These are phyloP conservation scores for Electrona antarctica DNA, from an alignment of 2,113 vertebrate species.

Conservation along the genomic window DNA sequence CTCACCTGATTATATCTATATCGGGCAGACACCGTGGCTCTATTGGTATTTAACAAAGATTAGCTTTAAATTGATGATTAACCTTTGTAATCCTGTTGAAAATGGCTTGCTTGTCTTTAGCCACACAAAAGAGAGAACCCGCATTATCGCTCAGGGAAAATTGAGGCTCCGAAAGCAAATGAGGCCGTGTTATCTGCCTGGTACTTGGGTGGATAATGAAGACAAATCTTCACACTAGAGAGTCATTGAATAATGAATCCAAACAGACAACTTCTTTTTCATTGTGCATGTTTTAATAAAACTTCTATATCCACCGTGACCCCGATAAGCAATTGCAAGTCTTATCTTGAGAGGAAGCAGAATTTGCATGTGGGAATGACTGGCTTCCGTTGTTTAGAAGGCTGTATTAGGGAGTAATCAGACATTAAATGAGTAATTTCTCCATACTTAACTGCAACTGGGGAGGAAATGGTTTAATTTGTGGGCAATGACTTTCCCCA, in stretches of 20 bases:
- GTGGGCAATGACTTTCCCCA: slow-evolving; percentile 65
- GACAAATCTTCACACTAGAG: slow-evolving; percentile 66
- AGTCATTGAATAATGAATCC: slow-evolving; percentile 69
- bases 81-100: slow-evolving; percentile 77
- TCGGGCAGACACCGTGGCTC: slow-evolving; percentile 51
- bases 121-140: slow-evolving; percentile 52
- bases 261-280: slow-evolving; percentile 55
- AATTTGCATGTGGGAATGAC: slow-evolving; percentile 58
- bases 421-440: slow-evolving; percentile 77
- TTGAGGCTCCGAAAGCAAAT: slow-evolving; percentile 72
- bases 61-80: slow-evolving; percentile 82
- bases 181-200: slow-evolving; percentile 72
- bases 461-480: slow-evolving; percentile 76
- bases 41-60: slow-evolving; percentile 80
- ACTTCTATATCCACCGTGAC: slow-evolving; percentile 37
- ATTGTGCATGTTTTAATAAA: slow-evolving; percentile 67
- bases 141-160: slow-evolving; percentile 66
- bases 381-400: slow-evolving; percentile 64
- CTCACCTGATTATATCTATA: slow-evolving; percentile 69
- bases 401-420: slow-evolving; percentile 73
- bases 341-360: slow-evolving; percentile 54
- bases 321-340: slow-evolving; percentile 48
- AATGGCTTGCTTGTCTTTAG: slow-evolving; percentile 66
- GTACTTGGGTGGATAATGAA: slow-evolving; percentile 72
- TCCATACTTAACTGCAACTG: slow-evolving; percentile 72